Conservation (phyloP, 2,797 vertebrate genomes). For the Lycodopsis pacificus region DNA sequence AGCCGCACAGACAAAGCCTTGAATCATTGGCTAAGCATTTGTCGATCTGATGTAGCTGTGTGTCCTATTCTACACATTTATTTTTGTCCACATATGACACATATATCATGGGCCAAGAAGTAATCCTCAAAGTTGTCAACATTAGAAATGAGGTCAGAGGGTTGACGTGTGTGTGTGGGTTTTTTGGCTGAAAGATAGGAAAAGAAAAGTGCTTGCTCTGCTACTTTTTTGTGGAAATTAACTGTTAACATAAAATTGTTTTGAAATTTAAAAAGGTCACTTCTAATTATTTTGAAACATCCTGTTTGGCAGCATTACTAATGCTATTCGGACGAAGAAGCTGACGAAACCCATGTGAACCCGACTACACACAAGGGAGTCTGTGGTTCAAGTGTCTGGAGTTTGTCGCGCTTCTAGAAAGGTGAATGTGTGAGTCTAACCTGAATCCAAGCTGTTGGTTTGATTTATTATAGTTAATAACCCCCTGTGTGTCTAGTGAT, state of each 20-base stretch:
- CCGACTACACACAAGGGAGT: neutral
- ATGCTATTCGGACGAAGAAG: neutral
- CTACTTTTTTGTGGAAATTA: neutral
- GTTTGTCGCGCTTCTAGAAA: slow-evolving; percentile 4
- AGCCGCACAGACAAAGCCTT: slow-evolving; percentile 2
- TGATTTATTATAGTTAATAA: slow-evolving; percentile 10
- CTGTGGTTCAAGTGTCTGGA: slow-evolving; percentile 12
- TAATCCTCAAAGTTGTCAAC: slow-evolving; percentile 9
- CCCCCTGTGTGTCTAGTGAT: neutral
- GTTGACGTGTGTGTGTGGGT: neutral
- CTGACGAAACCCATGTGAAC: neutral
- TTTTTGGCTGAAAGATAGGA: neutral
- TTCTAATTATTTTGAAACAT: neutral
- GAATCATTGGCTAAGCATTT: slow-evolving; percentile 10
- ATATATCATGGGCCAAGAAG: neutral
- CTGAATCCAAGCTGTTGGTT: neutral
- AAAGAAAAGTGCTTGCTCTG: neutral
- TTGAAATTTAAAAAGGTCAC: slow-evolving; percentile 6
- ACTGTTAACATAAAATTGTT: neutral
- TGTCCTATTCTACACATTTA: neutral
- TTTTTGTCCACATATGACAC: neutral
- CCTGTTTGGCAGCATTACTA: neutral
- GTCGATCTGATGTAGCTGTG: neutral
- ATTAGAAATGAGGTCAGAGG: slow-evolving; percentile 10
- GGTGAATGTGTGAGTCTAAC: neutral